A percentile compares a stretch with the other conserved stretches of the same genome.
Evolutionary conservation across 2,113 vertebrate species (phyloP).

Genomic region (Corapipo altera): DNA sequence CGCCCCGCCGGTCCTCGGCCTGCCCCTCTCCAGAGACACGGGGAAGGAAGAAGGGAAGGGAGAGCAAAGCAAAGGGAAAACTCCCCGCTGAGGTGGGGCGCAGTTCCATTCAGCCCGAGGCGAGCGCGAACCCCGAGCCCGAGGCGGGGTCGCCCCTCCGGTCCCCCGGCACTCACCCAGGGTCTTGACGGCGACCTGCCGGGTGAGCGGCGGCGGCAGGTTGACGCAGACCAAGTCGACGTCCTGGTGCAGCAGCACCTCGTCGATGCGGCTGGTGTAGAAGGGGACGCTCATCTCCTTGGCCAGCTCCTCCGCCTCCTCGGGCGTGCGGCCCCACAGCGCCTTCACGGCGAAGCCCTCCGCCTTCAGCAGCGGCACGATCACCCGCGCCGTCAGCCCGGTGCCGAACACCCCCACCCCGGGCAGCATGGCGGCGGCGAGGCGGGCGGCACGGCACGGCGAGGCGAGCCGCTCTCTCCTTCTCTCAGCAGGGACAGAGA

Average conservation of each 20-base stretch:
- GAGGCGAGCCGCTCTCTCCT: not conserved
- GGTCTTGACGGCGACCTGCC: constrained; percentile 96
- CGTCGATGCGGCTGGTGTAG: constrained; percentile 96
- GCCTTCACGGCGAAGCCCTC: constrained; percentile 96
- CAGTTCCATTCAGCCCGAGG: not conserved
- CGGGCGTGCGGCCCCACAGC: constrained; percentile 93
- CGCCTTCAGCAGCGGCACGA: constrained; percentile 92
- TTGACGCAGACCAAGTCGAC: constrained; percentile 98
- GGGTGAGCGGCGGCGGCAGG: constrained; percentile 93
- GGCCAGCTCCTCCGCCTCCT: constrained; percentile 97
- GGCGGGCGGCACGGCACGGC: not conserved
- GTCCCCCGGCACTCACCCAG: constrained; percentile 81
- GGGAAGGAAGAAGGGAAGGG: not conserved
- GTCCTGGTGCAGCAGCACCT: constrained; percentile 95
- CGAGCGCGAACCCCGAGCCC: not conserved
- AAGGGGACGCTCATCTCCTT: constrained; percentile 97
- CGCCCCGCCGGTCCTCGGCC: not conserved
- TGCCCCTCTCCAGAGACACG: not conserved
- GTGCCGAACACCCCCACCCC: constrained; percentile 98
- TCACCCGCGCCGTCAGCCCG: constrained; percentile 92
- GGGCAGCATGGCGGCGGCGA: constrained; percentile 88
- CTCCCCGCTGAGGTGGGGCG: not conserved
- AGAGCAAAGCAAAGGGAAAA: not conserved
- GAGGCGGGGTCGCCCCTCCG: not conserved
- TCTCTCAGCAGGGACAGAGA: constrained; percentile 9